A percentile compares a stretch with the other conserved stretches of the same genome.
These are phyloP conservation scores for Ornithoptera alexandrae DNA, from an alignment of 2,888 invertebrate species.

Conservation along the genomic window DNA sequence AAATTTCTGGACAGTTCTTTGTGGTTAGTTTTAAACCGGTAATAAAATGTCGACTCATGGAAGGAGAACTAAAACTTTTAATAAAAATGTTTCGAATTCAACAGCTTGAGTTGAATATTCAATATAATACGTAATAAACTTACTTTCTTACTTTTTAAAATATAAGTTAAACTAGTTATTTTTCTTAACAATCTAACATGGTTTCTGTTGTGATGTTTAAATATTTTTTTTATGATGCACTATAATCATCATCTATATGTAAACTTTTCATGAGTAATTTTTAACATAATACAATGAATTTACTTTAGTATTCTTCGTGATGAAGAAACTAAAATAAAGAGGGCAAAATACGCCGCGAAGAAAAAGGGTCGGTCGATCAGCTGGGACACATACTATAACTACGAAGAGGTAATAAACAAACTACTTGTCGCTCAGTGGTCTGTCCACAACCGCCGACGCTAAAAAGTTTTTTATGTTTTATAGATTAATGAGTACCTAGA, in stretches of 20 bases:
- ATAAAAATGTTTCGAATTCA: neutral
- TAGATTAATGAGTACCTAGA: constrained; percentile 77
- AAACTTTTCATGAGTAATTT: neutral
- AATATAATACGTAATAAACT: neutral
- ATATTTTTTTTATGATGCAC: too few species aligned
- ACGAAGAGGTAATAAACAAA: constrained; percentile 49
- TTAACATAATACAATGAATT: neutral
- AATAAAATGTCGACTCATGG: neutral
- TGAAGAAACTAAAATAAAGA: constrained; percentile 53
- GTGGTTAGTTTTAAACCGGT: neutral
- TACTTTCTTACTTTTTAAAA: neutral
- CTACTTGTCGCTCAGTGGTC: neutral
- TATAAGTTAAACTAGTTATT: neutral
- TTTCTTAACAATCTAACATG: too few species aligned
- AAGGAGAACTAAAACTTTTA: neutral
- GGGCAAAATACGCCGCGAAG: constrained; percentile 42
- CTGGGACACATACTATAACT: constrained; percentile 62
- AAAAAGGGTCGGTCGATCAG: constrained; percentile 54
- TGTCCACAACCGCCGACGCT: neutral
- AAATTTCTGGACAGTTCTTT: neutral
- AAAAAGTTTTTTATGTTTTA: constrained; percentile 26
- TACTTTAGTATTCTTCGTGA: constrained; percentile 51
- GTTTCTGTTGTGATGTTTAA: neutral
- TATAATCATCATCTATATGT: neutral
- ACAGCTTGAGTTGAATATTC: neutral